A percentile compares a stretch with the other conserved stretches of the same genome.
Conservation (phyloP, 2,888 invertebrate species). For the Metopia argyrocephala region DNA sequence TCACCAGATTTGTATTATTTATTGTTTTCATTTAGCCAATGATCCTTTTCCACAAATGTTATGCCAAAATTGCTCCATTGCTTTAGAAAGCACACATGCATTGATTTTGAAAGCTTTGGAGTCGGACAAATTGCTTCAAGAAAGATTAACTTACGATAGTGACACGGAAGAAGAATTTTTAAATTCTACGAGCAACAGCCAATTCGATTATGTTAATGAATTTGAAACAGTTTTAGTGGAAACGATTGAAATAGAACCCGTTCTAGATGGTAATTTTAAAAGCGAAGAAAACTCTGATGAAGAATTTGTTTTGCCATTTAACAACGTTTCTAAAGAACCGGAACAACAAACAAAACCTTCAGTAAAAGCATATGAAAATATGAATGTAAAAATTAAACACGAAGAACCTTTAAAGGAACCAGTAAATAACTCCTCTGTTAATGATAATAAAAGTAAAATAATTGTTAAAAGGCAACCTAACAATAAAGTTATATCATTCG, state of each 20-base stretch:
- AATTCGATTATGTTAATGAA: not conserved
- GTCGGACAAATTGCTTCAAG: not conserved
- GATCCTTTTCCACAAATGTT: constrained; percentile 47
- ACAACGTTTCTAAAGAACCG: not conserved
- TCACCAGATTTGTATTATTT: not conserved
- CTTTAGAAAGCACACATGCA: constrained; percentile 16
- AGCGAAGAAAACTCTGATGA: constrained; percentile 4
- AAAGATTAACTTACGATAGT: too few relatives aligned
- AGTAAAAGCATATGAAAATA: not conserved
- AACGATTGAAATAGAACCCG: constrained; percentile 10
- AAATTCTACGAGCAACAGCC: not conserved
- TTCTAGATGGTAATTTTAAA: not conserved
- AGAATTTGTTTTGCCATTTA: not conserved
- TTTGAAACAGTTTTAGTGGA: constrained; percentile 34
- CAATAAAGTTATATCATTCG: too few relatives aligned
- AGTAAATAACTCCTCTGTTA: not conserved
- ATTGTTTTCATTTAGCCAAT: constrained; percentile 15
- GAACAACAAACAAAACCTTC: not conserved
- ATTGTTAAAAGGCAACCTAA: not conserved
- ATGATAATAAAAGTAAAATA: not conserved
- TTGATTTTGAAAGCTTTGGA: constrained; percentile 28
- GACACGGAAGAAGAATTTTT: too few relatives aligned
- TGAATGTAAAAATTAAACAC: not conserved
- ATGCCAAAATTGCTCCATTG: constrained; percentile 36
- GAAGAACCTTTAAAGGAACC: not conserved